Evolutionary conservation across 2,888 invertebrate species (phyloP).

Genomic region (Eremobia ochroleuca): DNA sequence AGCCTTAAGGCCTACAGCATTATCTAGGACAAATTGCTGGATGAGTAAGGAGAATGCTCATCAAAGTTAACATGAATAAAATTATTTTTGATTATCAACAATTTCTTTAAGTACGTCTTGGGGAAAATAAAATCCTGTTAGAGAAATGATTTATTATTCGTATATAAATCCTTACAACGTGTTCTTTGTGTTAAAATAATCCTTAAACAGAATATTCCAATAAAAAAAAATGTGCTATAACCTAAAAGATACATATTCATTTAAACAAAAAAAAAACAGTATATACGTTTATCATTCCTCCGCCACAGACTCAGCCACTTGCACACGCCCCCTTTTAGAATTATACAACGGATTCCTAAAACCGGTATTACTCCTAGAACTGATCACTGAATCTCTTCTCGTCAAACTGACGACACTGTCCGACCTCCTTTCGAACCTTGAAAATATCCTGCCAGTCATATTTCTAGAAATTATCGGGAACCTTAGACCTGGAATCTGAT

Average conservation of each 20-base stretch:
- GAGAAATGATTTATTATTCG: background rate
- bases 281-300: conserved; percentile 62
- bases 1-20: background rate
- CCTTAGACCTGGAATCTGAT: conserved; percentile 75
- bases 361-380: conserved; percentile 78
- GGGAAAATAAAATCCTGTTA: background rate
- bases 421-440: conserved; percentile 81
- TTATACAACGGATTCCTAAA: conserved; percentile 87
- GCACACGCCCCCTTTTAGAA: conserved; percentile 83
- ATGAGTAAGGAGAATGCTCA: background rate
- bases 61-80: background rate
- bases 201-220: background rate
- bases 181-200: background rate
- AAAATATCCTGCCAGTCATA: conserved; percentile 70
- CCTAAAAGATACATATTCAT: background rate
- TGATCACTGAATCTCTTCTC: conserved; percentile 80
- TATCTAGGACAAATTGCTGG: background rate
- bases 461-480: conserved; percentile 69
- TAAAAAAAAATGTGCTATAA: background rate
- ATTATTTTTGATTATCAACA: background rate
- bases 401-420: conserved; percentile 87
- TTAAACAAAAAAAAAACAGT: background rate
- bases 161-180: background rate
- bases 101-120: background rate
- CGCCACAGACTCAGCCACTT: conserved; percentile 75